Evolutionary conservation across 2,888 invertebrate genomes (phyloP), one percentile per base, ranked within the genome.

Genomic region (Apotomis capreana): DNA sequence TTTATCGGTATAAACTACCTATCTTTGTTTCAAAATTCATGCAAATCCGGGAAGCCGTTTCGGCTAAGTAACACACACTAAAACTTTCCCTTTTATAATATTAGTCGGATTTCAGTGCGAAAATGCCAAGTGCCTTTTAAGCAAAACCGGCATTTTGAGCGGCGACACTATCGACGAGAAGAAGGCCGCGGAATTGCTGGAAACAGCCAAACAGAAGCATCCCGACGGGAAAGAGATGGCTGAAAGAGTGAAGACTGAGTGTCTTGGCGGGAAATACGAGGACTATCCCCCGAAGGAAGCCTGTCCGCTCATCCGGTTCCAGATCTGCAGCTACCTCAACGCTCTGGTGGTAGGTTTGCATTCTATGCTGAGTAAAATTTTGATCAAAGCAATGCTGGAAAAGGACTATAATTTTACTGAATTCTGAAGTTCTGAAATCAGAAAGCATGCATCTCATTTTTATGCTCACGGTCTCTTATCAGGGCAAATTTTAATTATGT

Each of bases 241-340:
- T 5, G 76, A 80, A 3, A 70, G 75, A 37, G 70, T 81, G 40
- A 74, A 69, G 15, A 44, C 61, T 0, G 69, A 74, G 9, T 84
- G 84, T 64, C 73, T 81, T 4, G 67, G 76, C 3, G 78, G 77
- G 12, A 75, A 79, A 52, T 83, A 78, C 52, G 54, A 77, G 12
- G 70, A 78, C 4, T 81, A 78, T 61, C 73, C 72, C 4, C 71
- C 77, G 0, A 77, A 80, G 3, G 80, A 80, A 12, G 63, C 55
- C 15, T 83, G 82, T 68, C 75, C 75, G 0, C 73, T 79, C 4
- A 49, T 77, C 0, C 78, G 78, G 55, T 80, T 81, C 51, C 77
- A 76, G 26, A 58, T 76, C 5, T 84, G 83, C 74, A 15, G 70
- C 10, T 79, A 78, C 62, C 54, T 79, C 0, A 77, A 80, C 49